Evolutionary conservation across 2,797 vertebrate species (phyloP).

Genomic region (Betta splendens): DNA sequence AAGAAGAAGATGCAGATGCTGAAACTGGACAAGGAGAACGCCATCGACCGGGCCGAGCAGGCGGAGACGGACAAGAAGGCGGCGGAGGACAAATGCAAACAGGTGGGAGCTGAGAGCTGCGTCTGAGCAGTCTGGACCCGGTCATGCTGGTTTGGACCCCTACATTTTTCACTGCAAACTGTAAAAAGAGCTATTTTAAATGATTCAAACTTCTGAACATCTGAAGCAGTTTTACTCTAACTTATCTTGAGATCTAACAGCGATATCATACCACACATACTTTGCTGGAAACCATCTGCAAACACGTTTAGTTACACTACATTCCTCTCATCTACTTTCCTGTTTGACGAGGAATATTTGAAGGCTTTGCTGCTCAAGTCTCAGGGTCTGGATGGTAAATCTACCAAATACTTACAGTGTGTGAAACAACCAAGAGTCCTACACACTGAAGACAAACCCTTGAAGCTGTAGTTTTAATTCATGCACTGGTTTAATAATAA

Average conservation of each 20-base stretch:
- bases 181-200: too few species aligned
- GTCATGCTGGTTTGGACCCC: too few species aligned
- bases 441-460: background rate
- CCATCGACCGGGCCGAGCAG: conserved; percentile 93
- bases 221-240: background rate
- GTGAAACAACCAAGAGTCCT: background rate
- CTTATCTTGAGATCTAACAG: conserved; percentile 18
- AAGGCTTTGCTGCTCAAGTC: background rate
- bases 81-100: conserved; percentile 92
- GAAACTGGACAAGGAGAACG: conserved; percentile 95
- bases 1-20: too few species aligned
- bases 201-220: too few species aligned
- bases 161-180: too few species aligned
- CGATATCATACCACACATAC: conserved; percentile 54
- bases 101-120: conserved; percentile 80
- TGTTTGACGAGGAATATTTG: background rate
- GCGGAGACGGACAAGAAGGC: conserved; percentile 93
- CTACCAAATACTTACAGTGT: conserved; percentile 7
- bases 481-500: background rate
- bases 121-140: too few species aligned
- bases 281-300: conserved; percentile 23
- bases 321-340: conserved; percentile 15
- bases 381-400: conserved; percentile 4
- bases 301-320: conserved; percentile 38
- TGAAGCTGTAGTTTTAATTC: background rate